A percentile compares a stretch with the other conserved stretches of the same genome.
Conservation (phyloP, 2,113 vertebrate species). For the Pionites leucogaster region DNA sequence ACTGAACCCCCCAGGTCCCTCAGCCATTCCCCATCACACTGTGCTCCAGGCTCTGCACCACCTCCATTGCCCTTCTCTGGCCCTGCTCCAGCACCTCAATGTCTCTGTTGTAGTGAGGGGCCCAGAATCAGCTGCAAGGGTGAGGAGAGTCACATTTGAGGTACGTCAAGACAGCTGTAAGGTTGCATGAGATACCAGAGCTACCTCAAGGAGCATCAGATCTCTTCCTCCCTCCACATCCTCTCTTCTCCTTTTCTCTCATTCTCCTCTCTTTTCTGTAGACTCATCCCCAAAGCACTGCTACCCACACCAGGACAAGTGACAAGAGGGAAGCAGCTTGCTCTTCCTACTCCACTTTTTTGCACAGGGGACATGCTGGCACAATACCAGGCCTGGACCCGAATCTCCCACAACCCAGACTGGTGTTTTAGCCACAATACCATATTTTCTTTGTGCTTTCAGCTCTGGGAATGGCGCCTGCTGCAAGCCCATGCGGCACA, state of each 20-base stretch:
- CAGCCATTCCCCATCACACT: background rate
- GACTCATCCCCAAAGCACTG: background rate
- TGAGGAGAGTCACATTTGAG: no score
- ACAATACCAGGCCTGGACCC: background rate
- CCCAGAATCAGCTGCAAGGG: background rate
- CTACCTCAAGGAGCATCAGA: fast-evolving
- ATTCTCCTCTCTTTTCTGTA: background rate
- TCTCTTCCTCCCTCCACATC: background rate
- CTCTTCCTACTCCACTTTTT: background rate
- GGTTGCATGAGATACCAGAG: background rate
- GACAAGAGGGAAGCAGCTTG: background rate
- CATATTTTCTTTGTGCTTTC: background rate
- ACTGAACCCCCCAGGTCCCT: background rate
- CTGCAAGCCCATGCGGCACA: background rate
- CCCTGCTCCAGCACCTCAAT: fast-evolving
- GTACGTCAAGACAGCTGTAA: background rate
- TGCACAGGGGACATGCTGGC: fast-evolving
- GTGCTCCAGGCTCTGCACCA: background rate
- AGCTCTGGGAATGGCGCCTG: background rate
- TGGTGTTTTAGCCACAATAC: background rate
- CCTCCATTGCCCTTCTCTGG: background rate
- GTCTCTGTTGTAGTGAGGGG: background rate
- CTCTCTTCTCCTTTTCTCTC: background rate
- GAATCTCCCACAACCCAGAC: background rate
- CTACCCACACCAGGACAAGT: background rate